Evolutionary conservation across 2,888 invertebrate genomes (phyloP), one percentile per base, ranked within the genome.

Genomic region (Orthosia incerta): DNA sequence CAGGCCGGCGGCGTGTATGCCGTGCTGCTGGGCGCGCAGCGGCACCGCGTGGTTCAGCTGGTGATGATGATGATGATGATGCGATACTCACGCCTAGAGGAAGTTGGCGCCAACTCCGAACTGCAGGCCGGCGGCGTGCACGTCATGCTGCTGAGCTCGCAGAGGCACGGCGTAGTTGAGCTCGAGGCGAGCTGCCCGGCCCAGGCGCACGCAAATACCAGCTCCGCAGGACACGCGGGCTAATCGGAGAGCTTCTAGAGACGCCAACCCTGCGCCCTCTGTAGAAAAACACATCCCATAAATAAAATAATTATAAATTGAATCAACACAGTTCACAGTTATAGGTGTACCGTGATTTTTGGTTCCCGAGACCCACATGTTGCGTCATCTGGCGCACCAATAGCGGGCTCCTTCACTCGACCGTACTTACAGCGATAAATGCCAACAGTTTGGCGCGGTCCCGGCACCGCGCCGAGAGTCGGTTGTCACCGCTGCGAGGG

Each of bases 41-140:
- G 97, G 99, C 89, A 98, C 94, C 93, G 98, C 98, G 95, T 99
- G 99, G 97, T 99, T 99, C 68, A 99, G 97, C 97, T 99, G 31
- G 31, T 31, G 31, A 31, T 1, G 39, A 1, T 39, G 39, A 9
- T 39, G 39, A 39, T 39, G 39, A 39, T 39, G 39, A 1, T 39
- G 20, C 7, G 51, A 15, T 20, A 71, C 82, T 69, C 46, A 76
- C 69, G 48, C 12, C 71, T 86, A 86, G 31, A 98, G 96, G 94
- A 98, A 98, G 88, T 98, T 97, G 56, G 98, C 97, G 48, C 98
- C 98, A 85, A 99, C 97, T 51, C 99, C 99, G 91, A 99, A 97
- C 95, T 99, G 98, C 87, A 99, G 97, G 59, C 98, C 98, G 16
- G 74, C 50, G 11, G 87, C 70, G 55, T 79, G 70, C 97, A 97